Conservation (phyloP, 2,113 vertebrate genomes). For the Amblyopsis rosae region DNA sequence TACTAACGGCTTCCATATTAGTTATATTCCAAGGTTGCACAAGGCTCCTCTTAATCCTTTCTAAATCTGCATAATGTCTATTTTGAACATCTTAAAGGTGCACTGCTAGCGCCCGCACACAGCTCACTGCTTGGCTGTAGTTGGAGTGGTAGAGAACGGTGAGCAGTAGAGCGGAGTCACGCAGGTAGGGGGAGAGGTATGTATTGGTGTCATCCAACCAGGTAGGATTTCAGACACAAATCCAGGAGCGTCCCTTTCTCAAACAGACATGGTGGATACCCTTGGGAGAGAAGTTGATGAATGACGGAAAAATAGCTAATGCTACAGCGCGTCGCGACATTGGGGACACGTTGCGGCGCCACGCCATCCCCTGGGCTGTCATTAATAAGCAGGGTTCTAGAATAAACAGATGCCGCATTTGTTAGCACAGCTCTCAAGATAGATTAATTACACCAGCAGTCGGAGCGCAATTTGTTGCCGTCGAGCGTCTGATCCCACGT, state of each 20-base stretch:
- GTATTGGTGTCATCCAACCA: too few species aligned
- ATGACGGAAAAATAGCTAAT: constrained; percentile 31
- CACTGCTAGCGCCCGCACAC: too few species aligned
- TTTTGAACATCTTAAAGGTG: constrained; percentile 37
- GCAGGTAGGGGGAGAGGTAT: too few species aligned
- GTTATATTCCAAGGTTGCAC: constrained; percentile 42
- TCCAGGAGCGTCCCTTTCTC: too few species aligned
- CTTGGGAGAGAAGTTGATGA: constrained; percentile 55
- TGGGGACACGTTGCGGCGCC: constrained; percentile 27
- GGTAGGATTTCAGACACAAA: too few species aligned
- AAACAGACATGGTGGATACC: constrained; percentile 28
- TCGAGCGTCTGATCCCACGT: constrained; percentile 11
- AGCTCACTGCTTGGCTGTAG: too few species aligned
- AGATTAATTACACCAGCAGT: constrained; percentile 44
- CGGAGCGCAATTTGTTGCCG: constrained; percentile 40
- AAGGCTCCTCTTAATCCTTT: constrained; percentile 39
- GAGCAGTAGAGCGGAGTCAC: too few species aligned
- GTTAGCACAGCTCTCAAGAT: constrained; percentile 48
- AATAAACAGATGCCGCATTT: constrained; percentile 55
- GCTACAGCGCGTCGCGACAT: constrained; percentile 44
- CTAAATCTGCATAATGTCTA: constrained; percentile 52
- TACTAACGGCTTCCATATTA: constrained; percentile 13
- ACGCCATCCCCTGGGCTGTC: constrained; percentile 18
- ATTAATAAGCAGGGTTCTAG: constrained; percentile 45
- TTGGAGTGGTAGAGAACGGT: too few species aligned